Conservation (phyloP, 2,113 vertebrate genomes). For the Leptodactylus fuscus region DNA sequence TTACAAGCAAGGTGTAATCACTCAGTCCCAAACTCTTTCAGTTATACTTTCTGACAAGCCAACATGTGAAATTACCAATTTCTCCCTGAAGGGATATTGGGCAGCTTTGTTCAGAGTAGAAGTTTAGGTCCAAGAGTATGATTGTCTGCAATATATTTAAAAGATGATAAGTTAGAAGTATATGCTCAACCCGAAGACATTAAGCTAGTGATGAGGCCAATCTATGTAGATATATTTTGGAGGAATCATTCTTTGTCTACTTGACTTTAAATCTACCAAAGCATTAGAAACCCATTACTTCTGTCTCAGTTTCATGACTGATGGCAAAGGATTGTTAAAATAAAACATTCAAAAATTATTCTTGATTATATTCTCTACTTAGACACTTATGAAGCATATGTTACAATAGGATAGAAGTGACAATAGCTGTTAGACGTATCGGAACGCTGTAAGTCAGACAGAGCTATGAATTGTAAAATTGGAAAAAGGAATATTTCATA, state of each 20-base stretch:
- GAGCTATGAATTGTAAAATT: background rate
- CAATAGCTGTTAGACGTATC: slow-evolving; percentile 21
- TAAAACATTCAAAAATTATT: slow-evolving; percentile 51
- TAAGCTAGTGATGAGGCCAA: slow-evolving; percentile 38
- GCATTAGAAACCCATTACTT: slow-evolving; percentile 39
- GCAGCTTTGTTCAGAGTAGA: slow-evolving; percentile 33
- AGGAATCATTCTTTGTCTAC: slow-evolving; percentile 50
- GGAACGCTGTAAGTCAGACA: slow-evolving; percentile 3
- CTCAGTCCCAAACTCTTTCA: slow-evolving; percentile 8
- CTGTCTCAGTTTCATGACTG: slow-evolving; percentile 30
- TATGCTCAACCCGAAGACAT: slow-evolving; percentile 45
- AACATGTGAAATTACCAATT: slow-evolving; percentile 33
- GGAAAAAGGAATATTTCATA: background rate
- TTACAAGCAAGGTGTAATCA: slow-evolving; percentile 8
- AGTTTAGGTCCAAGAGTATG: slow-evolving; percentile 31
- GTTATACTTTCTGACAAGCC: slow-evolving; percentile 15
- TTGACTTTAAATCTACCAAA: slow-evolving; percentile 54
- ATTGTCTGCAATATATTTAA: slow-evolving; percentile 53
- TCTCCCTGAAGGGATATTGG: slow-evolving; percentile 48
- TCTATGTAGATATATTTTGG: slow-evolving; percentile 46
- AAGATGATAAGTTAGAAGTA: slow-evolving; percentile 46
- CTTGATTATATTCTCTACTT: slow-evolving; percentile 46
- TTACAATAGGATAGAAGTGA: slow-evolving; percentile 20
- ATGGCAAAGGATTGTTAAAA: slow-evolving; percentile 45
- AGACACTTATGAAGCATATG: slow-evolving; percentile 50